Evolutionary conservation across 1,140 invertebrate genomes (phyloP), one percentile per base, ranked within the genome.

Genomic region (Zaprionus taronus): DNA sequence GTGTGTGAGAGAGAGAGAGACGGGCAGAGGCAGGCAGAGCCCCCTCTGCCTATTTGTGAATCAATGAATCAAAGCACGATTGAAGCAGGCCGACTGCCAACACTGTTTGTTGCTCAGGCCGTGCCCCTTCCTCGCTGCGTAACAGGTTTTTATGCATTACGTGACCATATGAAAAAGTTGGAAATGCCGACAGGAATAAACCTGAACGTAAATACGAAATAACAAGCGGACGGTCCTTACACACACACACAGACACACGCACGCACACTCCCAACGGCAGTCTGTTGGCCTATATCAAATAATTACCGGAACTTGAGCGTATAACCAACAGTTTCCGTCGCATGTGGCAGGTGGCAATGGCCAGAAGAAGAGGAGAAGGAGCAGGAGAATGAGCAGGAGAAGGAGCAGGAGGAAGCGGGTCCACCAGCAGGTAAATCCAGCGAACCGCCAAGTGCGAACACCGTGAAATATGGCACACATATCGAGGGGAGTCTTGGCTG

Each of bases 81-180:
- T 81, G 58, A 86, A 71, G 77, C 79, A 47, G n/a, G 64, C 70
- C 65, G 68, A 63, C 15, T 41, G 15, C 38, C 38, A n/a, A 41
- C 38, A 41, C 58, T 28, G 41, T 41, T 41, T 44, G 36, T 31
- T 53, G 34, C 41, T 51, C 41, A 17, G n/a, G 5, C 41, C n/a
- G 31, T 20, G 12, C 24, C 11, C 12, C 4, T 4, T 49, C 11
- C 44, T 2, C 53, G 26, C 53, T 38, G 51, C 34, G 78, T 87
- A 87, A 87, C 84, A 87, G 84, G 84, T 89, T 87, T 87, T 87
- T 81, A 87, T 83, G 81, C 84, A 66, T 77, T 89, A 89, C 84
- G 85, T 89, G 84, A 89, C 85, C 85, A 77, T 72, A 74, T 77
- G 79, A 80, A 83, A 66, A 73, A 75, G 67, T 69, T 67, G 24